A percentile compares a stretch with the other conserved stretches of the same genome.
Conservation (phyloP, 2,888 invertebrate genomes). For the Artemia sp. region DNA sequence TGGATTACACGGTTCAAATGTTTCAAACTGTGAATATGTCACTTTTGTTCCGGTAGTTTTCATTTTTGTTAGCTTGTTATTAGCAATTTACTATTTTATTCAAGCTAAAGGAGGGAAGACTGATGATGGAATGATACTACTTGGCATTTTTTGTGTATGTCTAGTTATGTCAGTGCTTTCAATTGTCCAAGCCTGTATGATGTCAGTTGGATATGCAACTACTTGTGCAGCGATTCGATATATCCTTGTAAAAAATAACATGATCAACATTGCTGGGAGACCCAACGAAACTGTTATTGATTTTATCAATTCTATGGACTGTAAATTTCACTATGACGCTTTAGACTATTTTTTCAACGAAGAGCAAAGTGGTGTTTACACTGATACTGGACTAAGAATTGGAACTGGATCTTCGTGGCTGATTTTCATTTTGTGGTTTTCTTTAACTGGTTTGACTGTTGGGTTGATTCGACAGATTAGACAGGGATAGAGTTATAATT, state of each 20-base stretch:
- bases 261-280: not conserved
- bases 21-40: conserved; percentile 1
- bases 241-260: not conserved
- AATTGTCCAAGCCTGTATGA: conserved; percentile 9
- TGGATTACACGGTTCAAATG: not conserved
- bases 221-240: conserved; percentile 6
- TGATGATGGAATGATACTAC: not conserved
- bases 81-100: not conserved
- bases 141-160: not conserved
- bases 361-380: not conserved
- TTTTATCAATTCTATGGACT: conserved; percentile 7
- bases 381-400: not conserved
- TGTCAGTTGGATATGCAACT: not conserved
- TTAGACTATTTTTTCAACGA: not conserved
- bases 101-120: not conserved
- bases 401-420: conserved; percentile 1
- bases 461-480: not conserved
- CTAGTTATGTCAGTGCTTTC: not conserved
- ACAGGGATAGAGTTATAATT: too few species aligned
- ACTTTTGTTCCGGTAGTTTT: conserved; percentile 1
- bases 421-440: conserved; percentile 8
- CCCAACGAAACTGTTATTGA: not conserved
- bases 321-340: not conserved
- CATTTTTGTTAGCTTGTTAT: not conserved
- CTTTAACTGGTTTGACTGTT: conserved; percentile 2